A percentile compares a stretch with the other conserved stretches of the same genome.
phyloP scores from a whole-genome alignment of 2,888 invertebrate genomes.

The Rhagium mordax region DNA sequence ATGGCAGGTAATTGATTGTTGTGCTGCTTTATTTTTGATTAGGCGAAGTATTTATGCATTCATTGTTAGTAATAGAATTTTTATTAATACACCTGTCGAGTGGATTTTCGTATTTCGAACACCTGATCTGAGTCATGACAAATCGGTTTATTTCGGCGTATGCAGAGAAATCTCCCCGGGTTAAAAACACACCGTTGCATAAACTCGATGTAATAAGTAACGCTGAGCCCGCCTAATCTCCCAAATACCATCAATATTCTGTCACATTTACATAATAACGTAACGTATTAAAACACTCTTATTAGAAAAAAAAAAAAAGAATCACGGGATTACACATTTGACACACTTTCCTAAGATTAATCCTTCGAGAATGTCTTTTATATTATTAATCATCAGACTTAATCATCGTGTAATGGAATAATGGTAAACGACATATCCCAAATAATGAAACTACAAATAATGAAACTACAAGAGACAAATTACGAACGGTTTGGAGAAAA shows the following conservation, averaged over 20 bases:
- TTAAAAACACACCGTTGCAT: slow-evolving; percentile 29
- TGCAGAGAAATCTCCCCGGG: slow-evolving; percentile 17
- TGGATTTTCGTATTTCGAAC: too few relatives aligned
- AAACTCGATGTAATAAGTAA: slow-evolving; percentile 16
- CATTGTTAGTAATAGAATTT: too few relatives aligned
- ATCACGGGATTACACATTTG: slow-evolving; percentile 23
- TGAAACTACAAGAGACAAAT: slow-evolving; percentile 19
- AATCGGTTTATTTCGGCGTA: slow-evolving; percentile 2
- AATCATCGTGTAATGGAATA: slow-evolving; percentile 9
- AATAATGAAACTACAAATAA: slow-evolving; percentile 19
- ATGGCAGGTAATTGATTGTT: too few relatives aligned
- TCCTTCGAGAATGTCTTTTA: slow-evolving; percentile 10
- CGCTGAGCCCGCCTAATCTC: slow-evolving; percentile 34
- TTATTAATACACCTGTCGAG: too few relatives aligned
- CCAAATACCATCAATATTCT: slow-evolving; percentile 40
- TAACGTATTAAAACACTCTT: slow-evolving; percentile 17
- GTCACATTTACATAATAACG: slow-evolving; percentile 39
- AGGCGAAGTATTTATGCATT: too few relatives aligned
- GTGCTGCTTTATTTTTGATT: too few relatives aligned
- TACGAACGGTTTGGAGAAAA: slow-evolving; percentile 10
- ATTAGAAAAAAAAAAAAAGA: slow-evolving; percentile 25
- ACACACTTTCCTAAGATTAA: slow-evolving; percentile 24
- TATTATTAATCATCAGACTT: slow-evolving; percentile 19
- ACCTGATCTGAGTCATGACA: too few relatives aligned
- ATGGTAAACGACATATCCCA: slow-evolving; percentile 9